Evolutionary conservation across 2,888 invertebrate genomes (phyloP), one percentile per base, ranked within the genome.

Genomic region (Frankliniella intonsa): DNA sequence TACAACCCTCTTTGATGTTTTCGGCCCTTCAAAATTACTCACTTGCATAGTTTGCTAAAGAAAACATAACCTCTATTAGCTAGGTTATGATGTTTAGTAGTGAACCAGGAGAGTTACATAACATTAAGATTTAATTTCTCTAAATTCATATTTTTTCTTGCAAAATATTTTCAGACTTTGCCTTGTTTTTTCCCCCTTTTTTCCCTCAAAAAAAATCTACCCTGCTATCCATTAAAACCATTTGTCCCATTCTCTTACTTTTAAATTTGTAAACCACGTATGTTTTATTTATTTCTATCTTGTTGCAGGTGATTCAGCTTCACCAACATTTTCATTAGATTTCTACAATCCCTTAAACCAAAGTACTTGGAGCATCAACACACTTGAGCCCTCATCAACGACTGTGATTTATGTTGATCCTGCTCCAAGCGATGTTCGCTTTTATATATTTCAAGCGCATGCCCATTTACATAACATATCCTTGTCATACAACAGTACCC

Each of bases 381-480:
- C 9, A 11, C 69, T 76, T 10, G 11, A 82, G 50, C 82, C 85
- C 9, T 84, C 84, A 25, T 86, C 85, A n/a, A 84, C 83, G 17
- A 84, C 85, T 19, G 81, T 83, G 83, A 86, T 90, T 85, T 86
- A 0, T 10, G 87, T 92, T 55, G 85, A 83, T 0, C 86, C 90
- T 85, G 87, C 90, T 1, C 88, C 90, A 17, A 84, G 87, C 0
- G 87, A 87, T 82, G 86, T 91, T 55, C 88, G 89, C 1, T 94
- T 92, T 85, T 87, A 92, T 25, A 86, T 93, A 82, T 87, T 93
- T 76, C 93, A 94, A 91, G 90, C 90, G 8, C 94, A 94, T 86
- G 90, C 90, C 81, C 90, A 91, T 84, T 84, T 90, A 19, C 87
- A 90, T 83, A 90, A 91, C 86, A 86, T 93, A 0, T 90, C 90